Conservation (phyloP, 2,113 vertebrate genomes). For the Prionailurus viverrinus region DNA sequence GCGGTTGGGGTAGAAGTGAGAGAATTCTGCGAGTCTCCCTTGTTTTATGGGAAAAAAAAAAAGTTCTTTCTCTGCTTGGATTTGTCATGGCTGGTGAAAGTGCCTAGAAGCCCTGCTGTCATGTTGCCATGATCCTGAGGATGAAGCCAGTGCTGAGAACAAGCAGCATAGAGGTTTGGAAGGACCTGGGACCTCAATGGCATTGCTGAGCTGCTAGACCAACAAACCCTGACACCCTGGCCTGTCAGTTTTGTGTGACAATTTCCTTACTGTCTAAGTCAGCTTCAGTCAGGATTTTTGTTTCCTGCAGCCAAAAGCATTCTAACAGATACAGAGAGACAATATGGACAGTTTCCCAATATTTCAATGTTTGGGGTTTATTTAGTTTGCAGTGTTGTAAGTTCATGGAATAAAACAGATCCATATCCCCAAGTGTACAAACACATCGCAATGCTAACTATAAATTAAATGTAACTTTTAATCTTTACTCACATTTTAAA, state of each 20-base stretch:
- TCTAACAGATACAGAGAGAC: neutral
- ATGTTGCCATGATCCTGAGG: neutral
- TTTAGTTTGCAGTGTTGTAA: slow-evolving; percentile 10
- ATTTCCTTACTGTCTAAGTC: neutral
- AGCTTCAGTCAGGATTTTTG: neutral
- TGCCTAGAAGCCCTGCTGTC: neutral
- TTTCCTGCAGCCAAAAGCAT: neutral
- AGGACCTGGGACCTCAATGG: neutral
- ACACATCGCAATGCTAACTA: neutral
- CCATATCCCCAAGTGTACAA: neutral
- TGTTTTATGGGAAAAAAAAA: neutral
- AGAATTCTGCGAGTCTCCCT: neutral
- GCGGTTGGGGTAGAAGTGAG: neutral
- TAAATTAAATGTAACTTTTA: slow-evolving; percentile 19
- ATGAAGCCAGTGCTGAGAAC: neutral
- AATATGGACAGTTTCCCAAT: neutral
- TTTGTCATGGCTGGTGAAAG: neutral
- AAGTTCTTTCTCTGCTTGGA: neutral
- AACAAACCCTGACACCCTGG: neutral
- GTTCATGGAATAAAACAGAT: slow-evolving; percentile 27
- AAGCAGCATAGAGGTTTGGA: neutral
- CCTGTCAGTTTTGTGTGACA: neutral
- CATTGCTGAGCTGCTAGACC: neutral
- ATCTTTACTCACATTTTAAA: slow-evolving; percentile 33
- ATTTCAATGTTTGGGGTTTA: neutral